Base-by-base conservation (phyloP, 2,113 vertebrate species). In the Pardalotus punctatus region DNA sequence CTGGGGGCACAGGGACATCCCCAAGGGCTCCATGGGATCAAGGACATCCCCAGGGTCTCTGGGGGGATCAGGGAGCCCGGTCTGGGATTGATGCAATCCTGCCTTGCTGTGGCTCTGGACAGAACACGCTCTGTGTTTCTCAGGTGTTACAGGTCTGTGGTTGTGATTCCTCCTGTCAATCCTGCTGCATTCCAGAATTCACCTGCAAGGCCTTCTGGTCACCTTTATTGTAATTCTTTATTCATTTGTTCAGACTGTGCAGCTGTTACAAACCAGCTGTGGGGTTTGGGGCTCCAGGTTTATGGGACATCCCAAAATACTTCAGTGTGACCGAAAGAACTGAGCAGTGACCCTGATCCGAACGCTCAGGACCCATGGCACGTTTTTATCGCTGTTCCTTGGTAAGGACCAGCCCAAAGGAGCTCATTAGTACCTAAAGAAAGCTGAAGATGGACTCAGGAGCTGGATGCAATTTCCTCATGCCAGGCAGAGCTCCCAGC, bases 51-150 rank as follows among this genome's bases (percentile, higher is more conserved):
- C 40, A 40, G 40, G 40, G 40, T 10, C 12, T 40, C 40, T 12
- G n/a, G 12, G 40, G 40, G 40, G 10, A 40, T 10, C 40, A 40
- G 40, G 12, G 40, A 40, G 40, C 40, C 40, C n/a, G n/a, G n/a
- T n/a, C n/a, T n/a, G 40, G 40, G 40, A 40, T 40, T 12, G 9
- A 25, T 50, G 28, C 51, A 24, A 3, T 71, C 35, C 61, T 70
- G 28, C 29, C 28, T 29, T 31, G 43, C 19, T 86, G 5, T 2
- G 18, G 8, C 48, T 58, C 50, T n/a, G 65, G 22, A 21, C 53
- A n/a, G 58, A 38, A 31, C 3, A 29, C 1, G 21, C 24, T 42
- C 23, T 0, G 0, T 57, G 10, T 9, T 67, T 51, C 57, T 51
- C 27, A 48, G 28, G 24, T 14, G 14, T 12, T 43, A 11, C 2